Conservation (phyloP, 2,888 invertebrate species). For the Prionchulus punctatus region DNA sequence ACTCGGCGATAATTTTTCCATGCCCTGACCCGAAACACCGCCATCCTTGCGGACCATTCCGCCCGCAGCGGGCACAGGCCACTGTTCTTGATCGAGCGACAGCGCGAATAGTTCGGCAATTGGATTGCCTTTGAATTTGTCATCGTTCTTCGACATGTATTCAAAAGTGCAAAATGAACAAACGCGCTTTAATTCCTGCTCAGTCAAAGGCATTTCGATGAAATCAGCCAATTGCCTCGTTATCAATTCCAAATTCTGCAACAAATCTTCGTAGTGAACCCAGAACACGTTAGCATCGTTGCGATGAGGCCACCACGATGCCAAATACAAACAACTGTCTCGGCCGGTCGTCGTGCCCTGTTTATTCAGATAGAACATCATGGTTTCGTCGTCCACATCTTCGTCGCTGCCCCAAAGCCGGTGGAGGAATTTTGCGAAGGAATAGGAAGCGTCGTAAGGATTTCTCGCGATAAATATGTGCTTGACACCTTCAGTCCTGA, state of each 20-base stretch:
- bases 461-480: not conserved
- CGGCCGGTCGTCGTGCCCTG: no score
- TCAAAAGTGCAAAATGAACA: not conserved
- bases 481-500: no score
- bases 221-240: no score
- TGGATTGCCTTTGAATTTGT: not conserved
- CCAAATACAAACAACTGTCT: no score
- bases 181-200: no score
- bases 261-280: no score
- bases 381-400: not conserved
- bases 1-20: not conserved
- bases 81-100: not conserved
- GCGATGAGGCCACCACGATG: not conserved
- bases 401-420: not conserved
- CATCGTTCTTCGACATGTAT: not conserved
- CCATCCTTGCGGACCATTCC: not conserved
- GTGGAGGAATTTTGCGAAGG: not conserved
- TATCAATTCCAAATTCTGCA: no score
- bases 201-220: no score
- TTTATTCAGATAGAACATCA: no score
- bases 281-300: not conserved
- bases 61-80: not conserved
- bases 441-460: not conserved
- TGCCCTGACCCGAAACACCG: not conserved
- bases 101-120: not conserved